Conservation (phyloP, 1,140 invertebrate species). For the Araneus ventricosus region DNA sequence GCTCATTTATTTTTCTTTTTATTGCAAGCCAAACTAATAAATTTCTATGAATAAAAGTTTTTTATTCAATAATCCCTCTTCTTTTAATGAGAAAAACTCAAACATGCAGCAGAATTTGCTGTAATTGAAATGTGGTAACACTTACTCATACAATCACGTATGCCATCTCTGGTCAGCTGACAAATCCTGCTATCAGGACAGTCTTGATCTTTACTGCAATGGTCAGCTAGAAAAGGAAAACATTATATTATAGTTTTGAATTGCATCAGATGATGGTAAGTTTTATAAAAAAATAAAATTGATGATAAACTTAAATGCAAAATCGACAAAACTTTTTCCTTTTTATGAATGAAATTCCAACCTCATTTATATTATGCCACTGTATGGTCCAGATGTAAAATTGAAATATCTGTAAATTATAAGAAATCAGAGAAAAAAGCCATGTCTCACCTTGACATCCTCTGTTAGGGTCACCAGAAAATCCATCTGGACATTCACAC, state of each 20-base stretch:
- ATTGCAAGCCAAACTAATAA: too few relatives aligned
- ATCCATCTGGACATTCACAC: slow-evolving; percentile 90
- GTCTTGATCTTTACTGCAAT: slow-evolving; percentile 86
- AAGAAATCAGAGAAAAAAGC: slow-evolving; percentile 80
- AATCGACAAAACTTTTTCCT: too few relatives aligned
- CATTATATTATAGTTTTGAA: neutral
- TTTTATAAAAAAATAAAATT: too few relatives aligned
- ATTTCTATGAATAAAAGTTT: too few relatives aligned
- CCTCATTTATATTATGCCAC: neutral
- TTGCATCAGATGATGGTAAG: too few relatives aligned
- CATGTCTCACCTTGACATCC: slow-evolving; percentile 75
- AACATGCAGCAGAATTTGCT: too few relatives aligned
- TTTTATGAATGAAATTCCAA: too few relatives aligned
- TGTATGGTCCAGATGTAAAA: neutral
- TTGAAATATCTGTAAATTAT: neutral
- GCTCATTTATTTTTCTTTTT: too few relatives aligned
- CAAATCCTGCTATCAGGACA: slow-evolving; percentile 85
- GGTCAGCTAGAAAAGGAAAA: slow-evolving; percentile 67
- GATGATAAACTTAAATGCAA: too few relatives aligned
- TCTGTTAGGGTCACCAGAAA: slow-evolving; percentile 86
- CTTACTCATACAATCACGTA: slow-evolving; percentile 76
- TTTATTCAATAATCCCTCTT: too few relatives aligned
- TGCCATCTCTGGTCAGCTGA: slow-evolving; percentile 76
- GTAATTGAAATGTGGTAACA: neutral
- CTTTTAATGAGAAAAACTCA: too few relatives aligned